A percentile compares a stretch with the other conserved stretches of the same genome.
phyloP scores from a whole-genome alignment of 1,140 invertebrate species.

The Aricia agestis region DNA sequence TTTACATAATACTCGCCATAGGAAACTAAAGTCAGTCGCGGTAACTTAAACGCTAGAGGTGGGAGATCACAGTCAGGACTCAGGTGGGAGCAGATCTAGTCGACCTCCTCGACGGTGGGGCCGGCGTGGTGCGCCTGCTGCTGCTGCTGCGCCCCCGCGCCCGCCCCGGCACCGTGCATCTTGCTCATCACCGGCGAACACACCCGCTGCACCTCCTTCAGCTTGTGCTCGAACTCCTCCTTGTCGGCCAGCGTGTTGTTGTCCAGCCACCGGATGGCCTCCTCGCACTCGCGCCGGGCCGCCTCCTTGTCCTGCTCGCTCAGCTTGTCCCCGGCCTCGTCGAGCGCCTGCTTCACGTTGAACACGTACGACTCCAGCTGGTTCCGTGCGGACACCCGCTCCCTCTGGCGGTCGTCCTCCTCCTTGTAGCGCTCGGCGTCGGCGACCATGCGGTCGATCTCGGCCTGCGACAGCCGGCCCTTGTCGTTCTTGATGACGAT shows the following conservation, averaged over 20 bases:
- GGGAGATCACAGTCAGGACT: background rate
- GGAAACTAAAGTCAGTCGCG: background rate
- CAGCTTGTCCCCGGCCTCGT: constrained; percentile 79
- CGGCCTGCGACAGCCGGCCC: constrained; percentile 75
- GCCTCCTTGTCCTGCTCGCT: constrained; percentile 78
- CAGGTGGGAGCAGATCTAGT: constrained; percentile 53
- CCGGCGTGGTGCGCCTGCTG: constrained; percentile 48
- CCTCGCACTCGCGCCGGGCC: constrained; percentile 75
- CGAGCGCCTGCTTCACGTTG: constrained; percentile 83
- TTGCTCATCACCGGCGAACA: constrained; percentile 86
- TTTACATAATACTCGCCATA: too few relatives aligned
- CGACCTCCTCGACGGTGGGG: constrained; percentile 84
- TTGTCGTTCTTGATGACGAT: constrained; percentile 79
- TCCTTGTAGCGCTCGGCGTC: constrained; percentile 84
- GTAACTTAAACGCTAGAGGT: background rate
- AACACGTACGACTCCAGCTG: constrained; percentile 88
- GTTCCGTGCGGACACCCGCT: constrained; percentile 84
- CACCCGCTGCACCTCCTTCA: constrained; percentile 83
- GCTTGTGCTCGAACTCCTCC: constrained; percentile 86
- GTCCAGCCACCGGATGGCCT: constrained; percentile 77
- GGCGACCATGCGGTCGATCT: constrained; percentile 80
- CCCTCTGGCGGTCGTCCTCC: constrained; percentile 81
- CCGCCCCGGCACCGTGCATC: constrained; percentile 79
- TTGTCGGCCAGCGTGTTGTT: constrained; percentile 84
- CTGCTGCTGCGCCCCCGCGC: constrained; percentile 30